Percentiles rank a stretch among this genome's conserved stretches.
Evolutionary conservation across 2,797 vertebrate genomes (phyloP).

Genomic region (Strix occidentalis): DNA sequence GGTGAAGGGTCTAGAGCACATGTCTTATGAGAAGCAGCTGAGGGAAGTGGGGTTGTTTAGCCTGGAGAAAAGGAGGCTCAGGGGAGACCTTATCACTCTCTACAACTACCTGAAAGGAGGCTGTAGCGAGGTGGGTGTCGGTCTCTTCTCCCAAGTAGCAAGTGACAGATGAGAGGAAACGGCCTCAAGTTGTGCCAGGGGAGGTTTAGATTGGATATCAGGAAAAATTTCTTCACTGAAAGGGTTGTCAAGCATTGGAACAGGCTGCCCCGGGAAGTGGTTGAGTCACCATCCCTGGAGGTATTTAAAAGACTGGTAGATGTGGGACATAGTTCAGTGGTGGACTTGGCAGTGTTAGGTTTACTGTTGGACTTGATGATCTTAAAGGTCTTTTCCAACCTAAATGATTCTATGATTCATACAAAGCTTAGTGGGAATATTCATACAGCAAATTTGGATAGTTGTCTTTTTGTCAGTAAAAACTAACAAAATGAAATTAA

Average conservation of each 20-base stretch:
- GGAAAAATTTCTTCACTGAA: too few species aligned
- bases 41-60: too few species aligned
- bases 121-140: neutral
- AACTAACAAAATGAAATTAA: neutral
- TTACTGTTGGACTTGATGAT: neutral
- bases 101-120: neutral
- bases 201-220: neutral
- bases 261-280: neutral
- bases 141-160: too few species aligned
- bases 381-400: neutral
- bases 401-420: neutral
- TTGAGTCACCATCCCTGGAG: neutral
- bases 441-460: neutral
- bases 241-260: neutral
- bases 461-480: neutral
- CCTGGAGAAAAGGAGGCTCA: too few species aligned
- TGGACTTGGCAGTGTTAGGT: neutral
- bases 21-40: too few species aligned
- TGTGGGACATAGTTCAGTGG: neutral
- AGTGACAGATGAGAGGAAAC: neutral
- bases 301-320: neutral
- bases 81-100: too few species aligned
- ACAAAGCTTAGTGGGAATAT: neutral
- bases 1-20: neutral
- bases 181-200: neutral